phyloP scores from a whole-genome alignment of 2,888 invertebrate genomes.

The Callinectes sapidus region DNA sequence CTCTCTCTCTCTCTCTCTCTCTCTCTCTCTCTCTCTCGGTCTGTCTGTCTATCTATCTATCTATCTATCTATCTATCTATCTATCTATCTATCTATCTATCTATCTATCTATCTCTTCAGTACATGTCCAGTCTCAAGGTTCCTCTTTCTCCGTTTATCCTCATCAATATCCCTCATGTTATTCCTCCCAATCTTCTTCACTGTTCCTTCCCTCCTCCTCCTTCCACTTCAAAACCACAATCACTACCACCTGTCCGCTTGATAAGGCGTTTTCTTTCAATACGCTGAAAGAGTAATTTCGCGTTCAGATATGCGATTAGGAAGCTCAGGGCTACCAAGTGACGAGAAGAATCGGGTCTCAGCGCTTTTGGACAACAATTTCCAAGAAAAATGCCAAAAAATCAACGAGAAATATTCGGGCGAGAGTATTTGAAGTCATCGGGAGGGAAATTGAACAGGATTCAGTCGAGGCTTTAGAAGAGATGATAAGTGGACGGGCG shows the following conservation, averaged over 20 bases:
- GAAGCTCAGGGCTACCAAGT: not conserved
- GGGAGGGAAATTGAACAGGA: not conserved
- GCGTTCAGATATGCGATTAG: constrained; percentile 10
- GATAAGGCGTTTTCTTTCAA: constrained; percentile 19
- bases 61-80: not conserved
- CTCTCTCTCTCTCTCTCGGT: too few species aligned
- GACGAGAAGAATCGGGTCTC: constrained; percentile 10
- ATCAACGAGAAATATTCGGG: not conserved
- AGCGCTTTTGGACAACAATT: not conserved
- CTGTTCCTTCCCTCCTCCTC: not conserved
- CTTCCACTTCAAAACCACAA: not conserved
- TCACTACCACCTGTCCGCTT: not conserved
- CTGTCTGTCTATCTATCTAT: not conserved
- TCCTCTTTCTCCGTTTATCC: too few species aligned
- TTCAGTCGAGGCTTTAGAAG: not conserved
- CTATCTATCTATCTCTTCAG: constrained; percentile 6
- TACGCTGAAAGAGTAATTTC: not conserved
- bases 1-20: constrained; percentile 10
- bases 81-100: not conserved
- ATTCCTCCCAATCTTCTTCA: not conserved
- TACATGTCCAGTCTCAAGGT: too few species aligned
- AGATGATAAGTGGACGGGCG: not conserved
- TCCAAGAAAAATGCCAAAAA: not conserved
- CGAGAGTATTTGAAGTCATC: constrained; percentile 3
- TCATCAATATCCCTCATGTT: not conserved